These are phyloP conservation scores for Pocillopora grandis DNA, from an alignment of 92 coral and sea anemone species.

Conservation along the genomic window DNA sequence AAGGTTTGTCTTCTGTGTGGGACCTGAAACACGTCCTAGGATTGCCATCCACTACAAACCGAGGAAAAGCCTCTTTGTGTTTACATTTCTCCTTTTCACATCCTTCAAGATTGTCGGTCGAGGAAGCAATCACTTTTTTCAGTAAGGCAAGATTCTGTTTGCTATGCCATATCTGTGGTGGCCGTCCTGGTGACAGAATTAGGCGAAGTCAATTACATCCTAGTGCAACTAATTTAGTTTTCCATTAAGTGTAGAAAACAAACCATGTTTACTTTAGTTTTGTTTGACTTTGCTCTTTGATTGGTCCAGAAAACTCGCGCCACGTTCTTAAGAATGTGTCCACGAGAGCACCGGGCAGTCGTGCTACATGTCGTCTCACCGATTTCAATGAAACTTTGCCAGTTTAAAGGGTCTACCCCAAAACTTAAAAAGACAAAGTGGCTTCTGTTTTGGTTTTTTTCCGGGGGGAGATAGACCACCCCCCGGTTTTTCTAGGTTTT, in stretches of 20 bases:
- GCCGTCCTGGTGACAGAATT: not conserved
- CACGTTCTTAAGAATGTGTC: too few species aligned
- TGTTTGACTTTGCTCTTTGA: too few species aligned
- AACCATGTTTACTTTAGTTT: too few species aligned
- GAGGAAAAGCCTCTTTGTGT: not conserved
- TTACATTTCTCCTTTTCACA: not conserved
- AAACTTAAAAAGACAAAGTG: too few species aligned
- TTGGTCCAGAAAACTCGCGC: too few species aligned
- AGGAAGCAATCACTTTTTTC: constrained; percentile 5
- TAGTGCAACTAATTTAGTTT: not conserved
- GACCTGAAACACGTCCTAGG: not conserved
- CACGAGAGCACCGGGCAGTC: too few species aligned
- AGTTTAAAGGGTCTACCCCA: too few species aligned
- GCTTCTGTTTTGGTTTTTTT: too few species aligned
- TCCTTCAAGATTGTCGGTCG: not conserved
- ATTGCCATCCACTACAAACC: not conserved
- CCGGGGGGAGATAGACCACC: too few species aligned
- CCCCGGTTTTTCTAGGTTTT: too few species aligned
- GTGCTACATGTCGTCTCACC: too few species aligned
- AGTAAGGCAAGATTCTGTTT: constrained; percentile 17
- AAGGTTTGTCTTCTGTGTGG: not conserved
- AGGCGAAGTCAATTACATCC: not conserved
- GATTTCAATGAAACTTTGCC: too few species aligned
- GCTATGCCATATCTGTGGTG: constrained; percentile 16
- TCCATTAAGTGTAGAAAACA: not conserved